Percentiles rank a stretch among this genome's conserved stretches.
Evolutionary conservation across 2,888 invertebrate species (phyloP).

Genomic region (Coronaproctus castanopsis): DNA sequence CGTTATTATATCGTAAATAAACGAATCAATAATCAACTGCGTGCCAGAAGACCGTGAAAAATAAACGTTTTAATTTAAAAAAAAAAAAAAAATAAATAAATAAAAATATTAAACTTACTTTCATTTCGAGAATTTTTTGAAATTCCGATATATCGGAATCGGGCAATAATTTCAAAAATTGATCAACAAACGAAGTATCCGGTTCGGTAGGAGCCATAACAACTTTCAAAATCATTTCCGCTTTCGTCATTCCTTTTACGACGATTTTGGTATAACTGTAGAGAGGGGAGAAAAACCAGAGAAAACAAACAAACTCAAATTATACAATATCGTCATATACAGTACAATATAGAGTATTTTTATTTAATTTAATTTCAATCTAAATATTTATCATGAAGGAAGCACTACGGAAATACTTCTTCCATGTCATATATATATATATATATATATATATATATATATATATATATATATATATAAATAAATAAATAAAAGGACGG

Average conservation of each 20-base stretch:
- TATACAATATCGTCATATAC: not conserved
- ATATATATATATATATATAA: too few relatives aligned
- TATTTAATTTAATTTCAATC: too few relatives aligned
- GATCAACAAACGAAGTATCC: slow-evolving; percentile 58
- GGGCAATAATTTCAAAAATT: slow-evolving; percentile 72
- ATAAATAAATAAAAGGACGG: too few relatives aligned
- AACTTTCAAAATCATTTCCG: slow-evolving; percentile 96
- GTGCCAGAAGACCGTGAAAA: not conserved
- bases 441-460: too few relatives aligned
- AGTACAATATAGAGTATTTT: not conserved
- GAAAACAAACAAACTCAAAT: not conserved
- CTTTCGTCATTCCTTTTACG: slow-evolving; percentile 80
- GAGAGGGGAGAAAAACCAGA: slow-evolving; percentile 4
- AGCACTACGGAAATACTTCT: too few relatives aligned
- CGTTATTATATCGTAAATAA: too few relatives aligned
- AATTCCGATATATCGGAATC: slow-evolving; percentile 78
- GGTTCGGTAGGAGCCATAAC: slow-evolving; percentile 86
- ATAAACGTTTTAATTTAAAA: not conserved
- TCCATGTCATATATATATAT: too few relatives aligned
- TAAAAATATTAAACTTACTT: slow-evolving; percentile 30
- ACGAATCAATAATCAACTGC: not conserved
- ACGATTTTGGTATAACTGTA: slow-evolving; percentile 38
- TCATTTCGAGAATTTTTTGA: slow-evolving; percentile 89
- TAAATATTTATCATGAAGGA: too few relatives aligned
- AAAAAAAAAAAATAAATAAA: not conserved